These are phyloP conservation scores for Merluccius polli DNA, from an alignment of 2,797 vertebrate species.

Conservation along the genomic window DNA sequence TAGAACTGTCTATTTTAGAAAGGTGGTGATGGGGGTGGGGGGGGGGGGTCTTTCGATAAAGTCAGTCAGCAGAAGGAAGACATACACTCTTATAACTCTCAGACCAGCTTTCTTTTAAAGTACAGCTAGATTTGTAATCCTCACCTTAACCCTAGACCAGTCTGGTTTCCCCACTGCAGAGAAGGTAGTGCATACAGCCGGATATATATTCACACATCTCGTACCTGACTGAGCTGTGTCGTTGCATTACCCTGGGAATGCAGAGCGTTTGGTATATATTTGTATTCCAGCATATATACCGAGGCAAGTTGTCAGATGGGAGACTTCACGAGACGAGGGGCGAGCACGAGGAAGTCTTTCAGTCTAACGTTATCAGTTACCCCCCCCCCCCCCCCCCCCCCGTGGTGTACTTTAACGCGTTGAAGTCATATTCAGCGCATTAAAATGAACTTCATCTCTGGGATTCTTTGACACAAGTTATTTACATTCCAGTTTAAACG, in stretches of 20 bases:
- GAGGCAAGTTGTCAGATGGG: background rate
- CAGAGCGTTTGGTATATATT: background rate
- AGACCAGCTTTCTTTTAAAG: background rate
- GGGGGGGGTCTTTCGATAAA: background rate
- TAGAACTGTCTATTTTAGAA: background rate
- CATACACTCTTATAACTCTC: background rate
- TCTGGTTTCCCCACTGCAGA: background rate
- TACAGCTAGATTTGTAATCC: background rate
- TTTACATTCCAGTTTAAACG: conserved; percentile 50
- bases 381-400: background rate
- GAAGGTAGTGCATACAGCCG: background rate
- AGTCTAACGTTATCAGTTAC: background rate
- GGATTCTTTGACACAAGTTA: conserved; percentile 39
- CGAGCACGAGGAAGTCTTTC: background rate
- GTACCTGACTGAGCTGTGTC: background rate
- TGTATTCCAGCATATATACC: background rate
- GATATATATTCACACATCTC: background rate
- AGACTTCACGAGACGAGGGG: background rate
- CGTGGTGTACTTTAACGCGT: conserved; percentile 6
- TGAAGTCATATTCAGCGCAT: conserved; percentile 33
- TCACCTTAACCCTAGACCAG: background rate
- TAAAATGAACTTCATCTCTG: conserved; percentile 19
- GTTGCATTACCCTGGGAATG: background rate
- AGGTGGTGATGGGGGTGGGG: background rate
- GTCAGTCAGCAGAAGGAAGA: background rate